Evolutionary conservation across 1,140 invertebrate genomes (phyloP), one percentile per base, ranked within the genome.

Genomic region (Drosophila bocki): DNA sequence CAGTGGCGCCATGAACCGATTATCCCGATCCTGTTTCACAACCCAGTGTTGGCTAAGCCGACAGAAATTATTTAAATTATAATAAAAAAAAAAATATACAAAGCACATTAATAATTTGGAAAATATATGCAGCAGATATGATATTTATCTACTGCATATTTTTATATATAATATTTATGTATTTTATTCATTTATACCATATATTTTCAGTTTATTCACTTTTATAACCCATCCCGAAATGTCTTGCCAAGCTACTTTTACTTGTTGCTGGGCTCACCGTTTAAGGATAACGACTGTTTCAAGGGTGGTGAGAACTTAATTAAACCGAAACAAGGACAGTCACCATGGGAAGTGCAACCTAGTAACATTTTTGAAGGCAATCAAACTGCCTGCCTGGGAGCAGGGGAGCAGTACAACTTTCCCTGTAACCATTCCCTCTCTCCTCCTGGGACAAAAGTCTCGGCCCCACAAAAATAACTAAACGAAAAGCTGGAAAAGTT

Each of bases 401-500:
- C 26, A 50, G 47, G 15, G 29, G 9, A 51, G 12, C 29, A 19
- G 32, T 35, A 7, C 17, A 13, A 35, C 35, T 12, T 35, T 6
- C 13, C 22, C 1, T 12, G 44, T 47, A 15, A 47, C 19, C 11
- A 47, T 29, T 29, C 2, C 29, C 29, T 29, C 29, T 29, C 26
- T 51, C 17, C 53, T 7, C 8, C 13, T 15, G 15, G 17, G 17
- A 6, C 8, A 33, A 17, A 51, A 19, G 12, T 35, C 11, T 19
- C 12, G 7, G 29, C 17, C 17, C 17, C 50, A 53, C 50, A 54
- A 37, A 54, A 54, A 37, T 54, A 11, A 17, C 50, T 35, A 53
- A 53, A 35, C 51, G 32, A 53, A 8, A 53, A 35, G 51, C 53
- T 22, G 13, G 53, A 37, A 54, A 39, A 54, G 33, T 54, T 54